phyloP scores from a whole-genome alignment of 2,888 invertebrate genomes.

The Dione juno region DNA sequence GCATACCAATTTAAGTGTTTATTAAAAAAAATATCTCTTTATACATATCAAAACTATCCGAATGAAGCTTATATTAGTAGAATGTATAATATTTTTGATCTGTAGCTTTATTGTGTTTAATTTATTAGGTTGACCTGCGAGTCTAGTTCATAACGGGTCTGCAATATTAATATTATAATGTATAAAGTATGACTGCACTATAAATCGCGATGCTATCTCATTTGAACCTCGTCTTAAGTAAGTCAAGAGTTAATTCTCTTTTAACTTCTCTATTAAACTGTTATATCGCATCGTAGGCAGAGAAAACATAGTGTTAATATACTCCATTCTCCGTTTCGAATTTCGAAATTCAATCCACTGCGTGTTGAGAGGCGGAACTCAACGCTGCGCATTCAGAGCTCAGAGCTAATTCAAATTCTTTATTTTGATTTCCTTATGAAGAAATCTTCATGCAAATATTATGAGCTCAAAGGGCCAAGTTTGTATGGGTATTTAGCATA shows the following conservation, averaged over 20 bases:
- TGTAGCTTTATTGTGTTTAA: slow-evolving; percentile 22
- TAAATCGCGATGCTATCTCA: slow-evolving; percentile 71
- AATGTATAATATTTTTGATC: slow-evolving; percentile 8
- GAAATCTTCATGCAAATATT: slow-evolving; percentile 56
- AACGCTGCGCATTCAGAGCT: not conserved
- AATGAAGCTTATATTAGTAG: too few species aligned
- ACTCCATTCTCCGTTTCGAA: too few species aligned
- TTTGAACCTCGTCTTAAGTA: slow-evolving; percentile 30
- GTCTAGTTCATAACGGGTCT: slow-evolving; percentile 32
- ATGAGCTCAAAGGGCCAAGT: slow-evolving; percentile 54
- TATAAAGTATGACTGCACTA: slow-evolving; percentile 70
- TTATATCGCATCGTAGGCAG: too few species aligned
- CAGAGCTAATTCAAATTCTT: slow-evolving; percentile 32
- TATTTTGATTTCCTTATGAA: slow-evolving; percentile 55
- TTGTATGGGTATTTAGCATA: slow-evolving; percentile 63
- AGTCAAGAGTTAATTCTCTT: not conserved
- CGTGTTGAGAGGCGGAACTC: too few species aligned
- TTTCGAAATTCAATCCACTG: too few species aligned
- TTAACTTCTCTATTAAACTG: too few species aligned
- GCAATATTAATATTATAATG: slow-evolving; percentile 52
- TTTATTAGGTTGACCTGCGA: slow-evolving; percentile 32
- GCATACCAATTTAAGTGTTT: too few species aligned
- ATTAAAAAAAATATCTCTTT: too few species aligned
- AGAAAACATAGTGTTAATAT: too few species aligned
- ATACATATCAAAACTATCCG: too few species aligned